phyloP scores from a whole-genome alignment of 2,888 invertebrate genomes.

The Hydriomena furcata region DNA sequence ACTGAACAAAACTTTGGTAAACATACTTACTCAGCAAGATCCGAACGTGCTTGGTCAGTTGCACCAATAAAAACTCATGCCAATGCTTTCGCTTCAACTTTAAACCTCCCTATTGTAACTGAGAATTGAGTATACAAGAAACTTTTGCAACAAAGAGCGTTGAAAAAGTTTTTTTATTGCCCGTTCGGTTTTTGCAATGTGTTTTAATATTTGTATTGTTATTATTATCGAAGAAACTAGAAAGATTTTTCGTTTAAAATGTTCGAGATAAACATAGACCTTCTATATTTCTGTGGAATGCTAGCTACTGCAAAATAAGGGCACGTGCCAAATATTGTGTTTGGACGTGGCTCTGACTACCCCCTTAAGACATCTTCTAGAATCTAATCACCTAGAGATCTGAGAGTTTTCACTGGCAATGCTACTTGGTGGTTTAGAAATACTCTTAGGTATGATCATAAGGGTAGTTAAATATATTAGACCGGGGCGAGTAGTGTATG shows the following conservation, averaged over 20 bases:
- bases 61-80: slow-evolving; percentile 37
- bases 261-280: neutral
- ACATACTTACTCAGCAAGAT: neutral
- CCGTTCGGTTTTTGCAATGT: slow-evolving; percentile 13
- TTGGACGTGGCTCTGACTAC: too few relatives aligned
- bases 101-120: slow-evolving; percentile 31
- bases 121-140: slow-evolving; percentile 28
- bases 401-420: too few relatives aligned
- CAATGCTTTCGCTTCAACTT: slow-evolving; percentile 33
- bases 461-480: too few relatives aligned
- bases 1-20: neutral
- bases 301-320: too few relatives aligned
- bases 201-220: slow-evolving; percentile 18
- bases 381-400: too few relatives aligned
- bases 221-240: slow-evolving; percentile 1
- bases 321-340: too few relatives aligned
- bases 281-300: too few relatives aligned
- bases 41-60: slow-evolving; percentile 6
- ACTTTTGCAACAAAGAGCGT: slow-evolving; percentile 30
- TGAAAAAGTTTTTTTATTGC: slow-evolving; percentile 29
- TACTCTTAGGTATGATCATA: too few relatives aligned
- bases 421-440: too few relatives aligned
- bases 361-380: too few relatives aligned
- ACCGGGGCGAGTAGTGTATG: too few relatives aligned
- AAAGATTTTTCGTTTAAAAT: neutral